Evolutionary conservation across 2,888 invertebrate genomes (phyloP), one percentile per base, ranked within the genome.

Genomic region (Nomada goodeniana): DNA sequence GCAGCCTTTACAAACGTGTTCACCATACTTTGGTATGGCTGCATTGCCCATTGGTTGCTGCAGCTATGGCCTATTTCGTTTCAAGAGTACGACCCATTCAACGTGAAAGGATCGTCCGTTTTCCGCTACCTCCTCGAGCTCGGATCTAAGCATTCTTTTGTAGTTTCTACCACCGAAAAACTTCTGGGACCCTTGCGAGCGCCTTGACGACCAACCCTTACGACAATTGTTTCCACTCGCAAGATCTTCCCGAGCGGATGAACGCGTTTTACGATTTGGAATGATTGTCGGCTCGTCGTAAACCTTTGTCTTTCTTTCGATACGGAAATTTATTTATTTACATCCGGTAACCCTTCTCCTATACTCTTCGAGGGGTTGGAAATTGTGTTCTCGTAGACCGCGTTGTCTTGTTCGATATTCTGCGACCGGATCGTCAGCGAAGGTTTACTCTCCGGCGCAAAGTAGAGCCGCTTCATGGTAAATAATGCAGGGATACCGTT

Each of bases 51-150:
- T 88, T 89, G 88, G 82, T 89, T 89, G 85, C 78, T 88, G 85
- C 89, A 86, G 85, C 88, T 86, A 89, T 89, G 89, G 89, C 89
- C 89, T 89, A 89, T 89, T 89, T 89, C 86, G 88, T 86, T 67
- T 86, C 85, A 81, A 89, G 89, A 88, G 88, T 88, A 89, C 89
- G 88, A 89, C 81, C 89, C 89, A 88, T 88, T 88, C 86, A 68
- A 61, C 78, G 82, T 70, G 88, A 89, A 89, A 88, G 89, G 86
- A 84, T 88, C 89, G 84, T 86, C 80, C 80, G 83, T 86, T 88
- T 82, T 88, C 79, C 78, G 72, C 76, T 72, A 47, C 82, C 85
- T 76, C 70, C 59, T 70, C 61, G 20, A 60, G 53, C 47, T 9
- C 29, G 67, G 63, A 36, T 50, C 74, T 68, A 57, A 78, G 70